Evolutionary conservation across 2,113 vertebrate species (phyloP), one percentile per base, ranked within the genome.

Genomic region (Budorcas taxicolor): DNA sequence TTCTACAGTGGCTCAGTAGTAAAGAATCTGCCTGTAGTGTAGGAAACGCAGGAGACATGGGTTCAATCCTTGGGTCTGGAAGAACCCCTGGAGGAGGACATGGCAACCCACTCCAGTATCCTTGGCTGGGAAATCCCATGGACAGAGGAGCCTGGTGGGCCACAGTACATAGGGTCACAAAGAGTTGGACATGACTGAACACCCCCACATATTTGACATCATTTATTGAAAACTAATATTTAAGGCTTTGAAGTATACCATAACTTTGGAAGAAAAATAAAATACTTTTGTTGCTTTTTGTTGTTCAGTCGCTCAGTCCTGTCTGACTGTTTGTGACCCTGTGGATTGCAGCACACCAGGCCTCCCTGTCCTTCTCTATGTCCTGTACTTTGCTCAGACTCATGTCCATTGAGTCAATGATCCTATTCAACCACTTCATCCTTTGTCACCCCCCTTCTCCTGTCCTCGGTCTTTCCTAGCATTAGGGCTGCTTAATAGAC

Each of bases 261-360:
- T 62, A 88, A 78, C 90, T 94, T 95, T 96, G 52, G 45, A 78
- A 89, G 76, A 90, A 85, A 84, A 78, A 74, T 55, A 58, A 97
- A 81, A 76, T 53, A n/a, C n/a, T 53, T 92, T n/a, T 45, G 16
- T 92, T 96, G 14, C 71, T 43, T 27, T 76, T 43, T 43, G 71
- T 43, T 76, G 40, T 43, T 76, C 3, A 27, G 23, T 76, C 1
- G 2, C 21, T 76, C 40, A 27, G 40, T 76, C 40, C 21, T 25
- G 1, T 74, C 71, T 40, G 21, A 23, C 36, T 43, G 19, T 40
- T 6, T 43, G 40, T 43, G 21, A 76, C 71, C 6, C 40, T 43
- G 15, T 43, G 40, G 23, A 76, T 23, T 43, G 40, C 23, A 76
- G 71, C 23, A 1, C 40, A 43, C 12, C 23, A 74, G 71, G 36